Evolutionary conservation across 2,888 invertebrate species (phyloP).

Genomic region (Gortyna flavago): DNA sequence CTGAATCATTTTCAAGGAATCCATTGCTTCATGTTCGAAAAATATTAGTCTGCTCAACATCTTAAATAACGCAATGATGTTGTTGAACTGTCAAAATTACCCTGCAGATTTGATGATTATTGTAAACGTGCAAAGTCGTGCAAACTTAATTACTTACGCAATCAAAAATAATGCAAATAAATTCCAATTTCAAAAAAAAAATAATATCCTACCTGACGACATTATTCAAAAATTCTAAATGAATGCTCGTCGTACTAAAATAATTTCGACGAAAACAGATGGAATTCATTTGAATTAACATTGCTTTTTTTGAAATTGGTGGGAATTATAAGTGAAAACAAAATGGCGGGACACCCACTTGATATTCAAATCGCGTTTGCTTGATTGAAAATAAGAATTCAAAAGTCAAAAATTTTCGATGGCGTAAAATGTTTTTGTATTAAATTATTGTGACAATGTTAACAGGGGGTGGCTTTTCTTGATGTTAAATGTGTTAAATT

Average conservation of each 20-base stretch:
- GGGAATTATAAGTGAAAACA: slow-evolving; percentile 68
- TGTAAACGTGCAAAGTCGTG: slow-evolving; percentile 3
- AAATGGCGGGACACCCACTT: slow-evolving; percentile 62
- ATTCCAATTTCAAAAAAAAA: slow-evolving; percentile 42
- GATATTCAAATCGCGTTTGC: slow-evolving; percentile 70
- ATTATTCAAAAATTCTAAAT: slow-evolving; percentile 61
- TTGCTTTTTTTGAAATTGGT: slow-evolving; percentile 58
- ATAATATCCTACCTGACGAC: slow-evolving; percentile 48
- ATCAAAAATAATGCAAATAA: slow-evolving; percentile 34
- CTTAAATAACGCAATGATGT: no score
- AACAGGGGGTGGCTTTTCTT: slow-evolving; percentile 16
- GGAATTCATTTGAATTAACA: slow-evolving; percentile 66
- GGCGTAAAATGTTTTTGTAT: slow-evolving; percentile 57
- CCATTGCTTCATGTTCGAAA: no score
- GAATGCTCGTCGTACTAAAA: slow-evolving; percentile 51
- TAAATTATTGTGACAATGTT: slow-evolving; percentile 55
- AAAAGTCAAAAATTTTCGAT: slow-evolving; percentile 65
- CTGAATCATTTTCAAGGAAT: no score
- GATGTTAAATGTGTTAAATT: slow-evolving; percentile 24
- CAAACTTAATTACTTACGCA: slow-evolving; percentile 2
- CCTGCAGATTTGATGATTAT: neutral
- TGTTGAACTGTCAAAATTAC: no score
- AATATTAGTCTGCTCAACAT: no score
- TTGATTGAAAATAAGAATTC: slow-evolving; percentile 72
- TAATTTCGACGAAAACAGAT: slow-evolving; percentile 65